Evolutionary conservation across 2,113 vertebrate genomes (phyloP).

Genomic region (Elanoides forficatus): DNA sequence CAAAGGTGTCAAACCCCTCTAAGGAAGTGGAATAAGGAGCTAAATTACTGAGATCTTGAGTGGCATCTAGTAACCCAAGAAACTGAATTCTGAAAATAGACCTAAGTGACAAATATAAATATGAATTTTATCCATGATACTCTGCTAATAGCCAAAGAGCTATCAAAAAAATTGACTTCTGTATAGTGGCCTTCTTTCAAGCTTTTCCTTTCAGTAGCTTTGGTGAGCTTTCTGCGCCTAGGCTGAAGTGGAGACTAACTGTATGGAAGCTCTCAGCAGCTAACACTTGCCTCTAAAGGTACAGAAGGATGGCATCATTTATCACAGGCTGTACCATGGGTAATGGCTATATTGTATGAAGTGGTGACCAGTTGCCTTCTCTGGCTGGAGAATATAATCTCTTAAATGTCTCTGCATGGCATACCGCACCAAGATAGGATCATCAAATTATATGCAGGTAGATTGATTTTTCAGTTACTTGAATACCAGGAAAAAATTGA

Average conservation of each 20-base stretch:
- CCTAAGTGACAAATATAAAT: background rate
- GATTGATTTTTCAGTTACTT: background rate
- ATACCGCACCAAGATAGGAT: accelerated
- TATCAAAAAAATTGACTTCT: background rate
- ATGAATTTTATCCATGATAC: background rate
- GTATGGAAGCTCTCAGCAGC: background rate
- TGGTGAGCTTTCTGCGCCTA: background rate
- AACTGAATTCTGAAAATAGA: background rate
- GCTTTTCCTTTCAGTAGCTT: background rate
- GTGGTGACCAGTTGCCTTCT: background rate
- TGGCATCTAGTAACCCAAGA: background rate
- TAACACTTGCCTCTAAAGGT: background rate
- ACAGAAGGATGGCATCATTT: background rate
- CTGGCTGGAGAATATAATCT: background rate
- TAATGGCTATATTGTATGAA: background rate
- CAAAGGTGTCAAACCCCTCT: background rate
- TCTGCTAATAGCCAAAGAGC: background rate
- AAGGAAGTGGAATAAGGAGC: background rate
- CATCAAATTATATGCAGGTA: background rate
- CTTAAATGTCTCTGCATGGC: background rate
- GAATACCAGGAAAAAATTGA: background rate
- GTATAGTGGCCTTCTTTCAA: background rate
- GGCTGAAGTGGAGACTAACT: background rate
- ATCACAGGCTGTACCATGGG: background rate
- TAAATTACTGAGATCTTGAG: background rate